Percentiles rank a stretch among this genome's conserved stretches.
Evolutionary conservation across 2,888 invertebrate genomes (phyloP).

Genomic region (Ophion costatus): DNA sequence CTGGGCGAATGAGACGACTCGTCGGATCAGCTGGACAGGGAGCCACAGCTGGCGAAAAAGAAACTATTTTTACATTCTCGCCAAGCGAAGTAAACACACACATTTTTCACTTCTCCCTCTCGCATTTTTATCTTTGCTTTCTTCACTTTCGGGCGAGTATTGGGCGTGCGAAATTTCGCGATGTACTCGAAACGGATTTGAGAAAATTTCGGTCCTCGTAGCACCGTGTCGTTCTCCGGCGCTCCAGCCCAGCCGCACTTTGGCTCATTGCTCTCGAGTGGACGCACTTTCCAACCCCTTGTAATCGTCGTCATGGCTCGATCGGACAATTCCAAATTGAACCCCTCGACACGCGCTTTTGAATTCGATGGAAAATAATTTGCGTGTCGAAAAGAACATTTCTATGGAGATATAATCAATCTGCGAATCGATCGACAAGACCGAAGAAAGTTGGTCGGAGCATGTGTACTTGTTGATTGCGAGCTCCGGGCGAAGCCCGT

Average conservation of each 20-base stretch:
- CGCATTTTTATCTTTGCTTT: constrained; percentile 6
- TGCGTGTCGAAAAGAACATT: constrained; percentile 13
- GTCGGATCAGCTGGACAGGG: constrained; percentile 9
- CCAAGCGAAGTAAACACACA: background rate
- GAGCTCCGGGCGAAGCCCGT: constrained; percentile 36
- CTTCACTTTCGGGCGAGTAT: background rate
- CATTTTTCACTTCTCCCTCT: constrained; percentile 23
- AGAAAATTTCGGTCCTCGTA: background rate
- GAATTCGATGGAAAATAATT: background rate
- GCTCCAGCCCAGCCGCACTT: constrained; percentile 1
- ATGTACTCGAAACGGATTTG: background rate
- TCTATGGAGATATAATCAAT: background rate
- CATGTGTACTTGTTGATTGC: constrained; percentile 65
- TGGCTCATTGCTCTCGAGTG: background rate
- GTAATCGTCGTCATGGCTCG: background rate
- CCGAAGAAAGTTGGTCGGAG: constrained; percentile 23
- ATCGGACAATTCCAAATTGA: constrained; percentile 52
- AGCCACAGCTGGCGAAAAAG: constrained; percentile 1
- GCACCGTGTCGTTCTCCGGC: background rate
- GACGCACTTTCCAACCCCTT: constrained; percentile 5
- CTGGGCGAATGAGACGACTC: background rate
- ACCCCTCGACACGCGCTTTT: background rate
- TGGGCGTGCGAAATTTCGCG: background rate
- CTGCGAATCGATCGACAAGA: background rate
- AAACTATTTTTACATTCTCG: constrained; percentile 43